Percentiles rank a stretch among this genome's conserved stretches.
Conservation (phyloP, 2,888 invertebrate species). For the Xanthorhoe designata region DNA sequence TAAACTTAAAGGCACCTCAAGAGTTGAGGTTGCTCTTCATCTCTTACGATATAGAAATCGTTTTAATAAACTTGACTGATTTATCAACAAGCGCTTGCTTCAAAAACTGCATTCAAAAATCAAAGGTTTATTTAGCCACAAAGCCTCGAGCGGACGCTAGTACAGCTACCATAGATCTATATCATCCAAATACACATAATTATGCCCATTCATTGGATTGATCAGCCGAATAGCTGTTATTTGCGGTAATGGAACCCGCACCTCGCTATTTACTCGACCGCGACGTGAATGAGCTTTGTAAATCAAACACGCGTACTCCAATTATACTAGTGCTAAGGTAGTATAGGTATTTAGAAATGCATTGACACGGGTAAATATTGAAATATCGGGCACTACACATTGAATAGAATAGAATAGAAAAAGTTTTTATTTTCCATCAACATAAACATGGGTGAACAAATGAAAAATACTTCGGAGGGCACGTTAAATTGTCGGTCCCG, state of each 20-base stretch:
- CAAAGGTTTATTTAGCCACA: neutral
- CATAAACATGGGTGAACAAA: no score
- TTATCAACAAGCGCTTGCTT: neutral
- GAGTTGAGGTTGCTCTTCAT: no score
- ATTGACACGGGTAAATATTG: no score
- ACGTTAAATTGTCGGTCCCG: no score
- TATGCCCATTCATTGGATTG: conserved; percentile 12
- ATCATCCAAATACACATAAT: conserved; percentile 3
- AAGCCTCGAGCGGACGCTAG: neutral
- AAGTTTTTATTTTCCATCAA: no score
- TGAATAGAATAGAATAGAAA: no score
- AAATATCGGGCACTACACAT: no score
- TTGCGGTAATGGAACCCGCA: conserved; percentile 31
- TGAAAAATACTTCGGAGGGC: no score
- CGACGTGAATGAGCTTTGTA: conserved; percentile 9
- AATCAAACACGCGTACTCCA: conserved; percentile 13
- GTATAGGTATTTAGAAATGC: neutral
- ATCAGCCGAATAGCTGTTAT: conserved; percentile 23
- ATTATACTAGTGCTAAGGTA: neutral
- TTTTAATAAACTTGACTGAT: no score
- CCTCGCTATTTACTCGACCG: conserved; percentile 19
- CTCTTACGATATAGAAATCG: no score
- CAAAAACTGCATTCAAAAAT: neutral
- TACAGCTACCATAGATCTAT: neutral
- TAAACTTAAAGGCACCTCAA: no score